Conservation (phyloP, 2,113 vertebrate genomes). For the Rhodinocichla rosea region DNA sequence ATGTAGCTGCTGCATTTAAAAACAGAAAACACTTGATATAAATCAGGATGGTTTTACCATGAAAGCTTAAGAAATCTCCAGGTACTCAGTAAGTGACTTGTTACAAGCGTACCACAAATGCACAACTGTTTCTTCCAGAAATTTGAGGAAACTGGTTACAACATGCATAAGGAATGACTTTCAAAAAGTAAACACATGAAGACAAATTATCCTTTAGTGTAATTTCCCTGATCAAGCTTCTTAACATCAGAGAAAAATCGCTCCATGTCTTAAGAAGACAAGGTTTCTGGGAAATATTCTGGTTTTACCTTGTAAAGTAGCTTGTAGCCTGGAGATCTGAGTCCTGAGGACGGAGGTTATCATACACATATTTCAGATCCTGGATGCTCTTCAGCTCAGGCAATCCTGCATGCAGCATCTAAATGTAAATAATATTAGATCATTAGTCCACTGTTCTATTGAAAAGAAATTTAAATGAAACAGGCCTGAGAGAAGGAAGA, state of each 20-base stretch:
- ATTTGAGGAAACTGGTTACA: neutral
- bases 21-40: neutral
- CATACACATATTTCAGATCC: constrained; percentile 84
- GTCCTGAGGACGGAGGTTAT: constrained; percentile 83
- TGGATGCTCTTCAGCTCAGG: constrained; percentile 79
- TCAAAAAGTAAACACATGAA: neutral
- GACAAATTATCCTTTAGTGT: neutral
- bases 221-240: neutral
- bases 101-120: neutral
- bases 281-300: neutral
- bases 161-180: neutral
- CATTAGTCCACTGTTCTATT: neutral
- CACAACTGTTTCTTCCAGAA: neutral
- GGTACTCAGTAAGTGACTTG: neutral
- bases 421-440: neutral
- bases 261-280: neutral
- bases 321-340: constrained; percentile 86
- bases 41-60: neutral
- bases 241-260: neutral
- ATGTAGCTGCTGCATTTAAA: neutral
- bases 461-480: neutral
- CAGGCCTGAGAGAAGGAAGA: neutral
- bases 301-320: constrained; percentile 85
- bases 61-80: neutral
- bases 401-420: constrained; percentile 86